A percentile compares a stretch with the other conserved stretches of the same genome.
These are phyloP conservation scores for Misgurnus mizolepis DNA, from an alignment of 2,113 vertebrate genomes.

Conservation along the genomic window DNA sequence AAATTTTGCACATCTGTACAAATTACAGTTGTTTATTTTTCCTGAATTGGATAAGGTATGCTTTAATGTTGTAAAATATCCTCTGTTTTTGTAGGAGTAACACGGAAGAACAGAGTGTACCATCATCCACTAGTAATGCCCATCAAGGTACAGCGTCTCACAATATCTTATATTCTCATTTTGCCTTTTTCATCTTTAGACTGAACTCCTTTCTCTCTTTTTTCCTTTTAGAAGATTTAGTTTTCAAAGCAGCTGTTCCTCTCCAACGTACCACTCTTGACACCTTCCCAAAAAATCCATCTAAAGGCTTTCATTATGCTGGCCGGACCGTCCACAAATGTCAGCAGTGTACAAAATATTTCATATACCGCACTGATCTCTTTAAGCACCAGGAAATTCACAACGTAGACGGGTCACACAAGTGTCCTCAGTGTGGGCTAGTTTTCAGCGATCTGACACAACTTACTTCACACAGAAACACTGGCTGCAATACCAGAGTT, in stretches of 20 bases:
- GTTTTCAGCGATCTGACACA: background rate
- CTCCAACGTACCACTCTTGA: background rate
- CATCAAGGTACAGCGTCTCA: constrained; percentile 9
- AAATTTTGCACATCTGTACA: too few species aligned
- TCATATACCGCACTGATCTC: constrained; percentile 72
- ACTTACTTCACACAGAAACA: constrained; percentile 19
- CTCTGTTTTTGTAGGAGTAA: constrained; percentile 12
- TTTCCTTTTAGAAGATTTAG: constrained; percentile 3
- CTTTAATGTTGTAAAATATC: background rate
- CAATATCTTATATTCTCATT: background rate
- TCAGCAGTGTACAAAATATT: constrained; percentile 69
- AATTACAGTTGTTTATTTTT: too few species aligned
- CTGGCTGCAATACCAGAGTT: constrained; percentile 45
- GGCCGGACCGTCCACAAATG: constrained; percentile 69
- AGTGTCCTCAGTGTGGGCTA: constrained; percentile 47
- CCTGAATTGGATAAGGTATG: too few species aligned
- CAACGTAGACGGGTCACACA: constrained; percentile 32
- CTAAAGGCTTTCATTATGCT: constrained; percentile 31
- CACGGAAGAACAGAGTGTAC: constrained; percentile 6
- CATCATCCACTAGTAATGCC: background rate
- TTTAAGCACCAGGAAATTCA: constrained; percentile 69
- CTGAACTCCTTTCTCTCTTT: background rate
- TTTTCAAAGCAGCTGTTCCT: constrained; percentile 15
- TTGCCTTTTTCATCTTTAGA: background rate
- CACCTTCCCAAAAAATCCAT: background rate